These are phyloP conservation scores for Penaeus vannamei DNA, from an alignment of 1,140 invertebrate genomes.

Conservation along the genomic window DNA sequence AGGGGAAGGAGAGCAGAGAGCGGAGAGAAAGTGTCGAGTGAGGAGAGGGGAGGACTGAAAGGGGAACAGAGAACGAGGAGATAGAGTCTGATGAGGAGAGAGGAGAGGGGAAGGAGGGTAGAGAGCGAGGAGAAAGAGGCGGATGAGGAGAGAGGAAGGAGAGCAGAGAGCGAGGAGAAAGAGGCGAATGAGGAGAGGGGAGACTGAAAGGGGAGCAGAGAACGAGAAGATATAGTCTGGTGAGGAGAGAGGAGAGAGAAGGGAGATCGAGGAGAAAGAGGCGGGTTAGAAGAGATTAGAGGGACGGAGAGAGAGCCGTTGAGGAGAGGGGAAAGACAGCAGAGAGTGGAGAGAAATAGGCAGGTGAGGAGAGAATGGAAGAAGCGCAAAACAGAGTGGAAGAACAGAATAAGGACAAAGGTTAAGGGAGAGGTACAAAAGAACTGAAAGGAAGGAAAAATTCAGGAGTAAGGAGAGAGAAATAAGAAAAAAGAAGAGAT, in stretches of 20 bases:
- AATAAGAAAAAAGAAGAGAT: neutral
- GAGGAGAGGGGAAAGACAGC: neutral
- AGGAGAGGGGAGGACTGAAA: slow-evolving; percentile 1
- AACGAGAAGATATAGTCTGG: neutral
- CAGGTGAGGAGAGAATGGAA: neutral
- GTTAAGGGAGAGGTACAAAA: neutral
- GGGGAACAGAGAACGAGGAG: neutral
- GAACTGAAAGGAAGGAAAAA: neutral
- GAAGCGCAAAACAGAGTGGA: neutral
- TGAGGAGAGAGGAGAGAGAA: neutral
- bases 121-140: slow-evolving; percentile 13
- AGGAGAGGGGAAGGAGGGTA: neutral
- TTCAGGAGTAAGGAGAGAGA: too few species aligned
- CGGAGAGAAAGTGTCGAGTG: neutral
- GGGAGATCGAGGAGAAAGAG: neutral
- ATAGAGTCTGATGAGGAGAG: neutral
- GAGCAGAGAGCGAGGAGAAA: neutral
- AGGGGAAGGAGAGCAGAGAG: neutral
- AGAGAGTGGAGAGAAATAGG: neutral
- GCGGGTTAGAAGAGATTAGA: neutral
- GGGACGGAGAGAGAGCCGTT: neutral
- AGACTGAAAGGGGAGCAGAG: neutral
- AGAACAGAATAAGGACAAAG: neutral
- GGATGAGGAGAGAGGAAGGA: neutral
- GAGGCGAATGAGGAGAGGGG: neutral